Evolutionary conservation across 1,140 invertebrate genomes (phyloP).

Genomic region (Acromyrmex echinatior): DNA sequence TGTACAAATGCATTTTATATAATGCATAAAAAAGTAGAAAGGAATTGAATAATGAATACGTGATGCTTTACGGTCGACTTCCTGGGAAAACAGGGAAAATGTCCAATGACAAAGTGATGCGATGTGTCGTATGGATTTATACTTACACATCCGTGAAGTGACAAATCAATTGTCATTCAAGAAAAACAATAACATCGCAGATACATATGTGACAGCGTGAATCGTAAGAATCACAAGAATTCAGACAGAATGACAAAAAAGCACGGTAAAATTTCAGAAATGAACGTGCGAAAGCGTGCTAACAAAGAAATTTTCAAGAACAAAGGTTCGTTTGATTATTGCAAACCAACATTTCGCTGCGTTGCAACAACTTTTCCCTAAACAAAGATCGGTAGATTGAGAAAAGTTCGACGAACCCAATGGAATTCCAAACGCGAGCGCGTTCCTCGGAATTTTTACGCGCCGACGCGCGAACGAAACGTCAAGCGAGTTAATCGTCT

Average conservation of each 20-base stretch:
- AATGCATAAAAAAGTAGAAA: neutral
- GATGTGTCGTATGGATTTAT: neutral
- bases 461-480: constrained; percentile 1
- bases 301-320: constrained; percentile 3
- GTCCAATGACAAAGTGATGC: neutral
- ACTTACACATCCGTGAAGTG: neutral
- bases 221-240: neutral
- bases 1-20: neutral
- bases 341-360: neutral
- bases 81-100: neutral
- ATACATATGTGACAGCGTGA: neutral
- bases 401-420: constrained; percentile 54
- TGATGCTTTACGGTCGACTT: neutral
- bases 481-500: constrained; percentile 7
- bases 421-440: constrained; percentile 58
- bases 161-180: neutral
- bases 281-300: neutral
- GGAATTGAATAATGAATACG: neutral
- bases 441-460: constrained; percentile 44
- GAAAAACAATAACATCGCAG: constrained; percentile 6
- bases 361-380: constrained; percentile 11
- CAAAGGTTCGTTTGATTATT: neutral
- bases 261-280: neutral
- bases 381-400: constrained; percentile 21
- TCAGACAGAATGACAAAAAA: neutral